These are phyloP conservation scores for Noctilio leporinus DNA, from an alignment of 2,113 vertebrate genomes.

Conservation along the genomic window DNA sequence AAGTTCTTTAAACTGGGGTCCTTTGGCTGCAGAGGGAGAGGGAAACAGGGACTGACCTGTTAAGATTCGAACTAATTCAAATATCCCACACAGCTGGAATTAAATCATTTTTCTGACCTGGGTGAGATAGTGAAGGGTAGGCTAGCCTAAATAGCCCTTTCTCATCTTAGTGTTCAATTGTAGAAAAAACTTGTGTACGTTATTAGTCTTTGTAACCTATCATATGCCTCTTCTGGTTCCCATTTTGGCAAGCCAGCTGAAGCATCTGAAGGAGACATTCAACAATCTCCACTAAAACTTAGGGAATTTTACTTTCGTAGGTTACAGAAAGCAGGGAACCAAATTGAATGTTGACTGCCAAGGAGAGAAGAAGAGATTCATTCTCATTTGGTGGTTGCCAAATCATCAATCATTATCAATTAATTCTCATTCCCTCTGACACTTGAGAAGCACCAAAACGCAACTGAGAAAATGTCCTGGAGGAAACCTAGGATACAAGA, in stretches of 20 bases:
- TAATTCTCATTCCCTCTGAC: constrained; percentile 41
- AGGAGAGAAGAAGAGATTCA: constrained; percentile 7
- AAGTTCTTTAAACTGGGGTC: neutral
- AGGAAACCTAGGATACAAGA: constrained; percentile 14
- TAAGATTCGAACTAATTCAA: neutral
- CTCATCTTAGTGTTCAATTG: neutral
- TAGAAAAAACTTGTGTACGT: neutral
- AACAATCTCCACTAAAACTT: neutral
- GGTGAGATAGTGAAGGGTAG: neutral
- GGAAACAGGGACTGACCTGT: neutral
- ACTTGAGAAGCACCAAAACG: constrained; percentile 20
- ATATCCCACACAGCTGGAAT: neutral
- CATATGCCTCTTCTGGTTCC: neutral
- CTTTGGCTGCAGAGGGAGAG: neutral
- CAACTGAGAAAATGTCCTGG: constrained; percentile 30
- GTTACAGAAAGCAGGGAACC: constrained; percentile 20
- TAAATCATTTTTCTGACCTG: neutral
- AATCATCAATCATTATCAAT: constrained; percentile 56
- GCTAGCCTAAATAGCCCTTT: neutral
- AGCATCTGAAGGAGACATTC: neutral
- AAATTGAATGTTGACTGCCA: constrained; percentile 38
- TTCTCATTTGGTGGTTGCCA: constrained; percentile 13
- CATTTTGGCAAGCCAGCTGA: neutral
- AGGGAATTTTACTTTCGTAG: constrained; percentile 27
- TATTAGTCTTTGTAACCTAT: neutral